Evolutionary conservation across 2,113 vertebrate genomes (phyloP).

Genomic region (Hipposideros armiger): DNA sequence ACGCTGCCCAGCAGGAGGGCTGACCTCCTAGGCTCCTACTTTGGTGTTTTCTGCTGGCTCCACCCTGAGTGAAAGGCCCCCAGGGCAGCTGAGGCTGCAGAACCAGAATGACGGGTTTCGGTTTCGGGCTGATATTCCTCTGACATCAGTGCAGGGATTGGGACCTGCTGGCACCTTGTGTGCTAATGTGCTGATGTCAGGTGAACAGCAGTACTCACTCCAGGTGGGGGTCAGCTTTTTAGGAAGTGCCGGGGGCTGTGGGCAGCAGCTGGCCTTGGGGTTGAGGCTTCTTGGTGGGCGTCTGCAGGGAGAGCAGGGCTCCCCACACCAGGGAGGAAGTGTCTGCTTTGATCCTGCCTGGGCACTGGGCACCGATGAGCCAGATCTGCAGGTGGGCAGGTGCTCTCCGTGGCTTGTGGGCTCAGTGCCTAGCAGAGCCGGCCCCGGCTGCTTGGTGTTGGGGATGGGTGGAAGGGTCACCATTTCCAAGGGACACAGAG

Average conservation of each 20-base stretch:
- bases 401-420: neutral
- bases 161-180: neutral
- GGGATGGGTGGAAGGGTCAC: neutral
- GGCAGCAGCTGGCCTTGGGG: neutral
- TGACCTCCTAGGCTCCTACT: neutral
- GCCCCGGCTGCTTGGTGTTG: neutral
- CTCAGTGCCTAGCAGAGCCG: neutral
- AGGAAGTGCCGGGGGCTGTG: neutral
- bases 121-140: neutral
- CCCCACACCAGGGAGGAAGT: neutral
- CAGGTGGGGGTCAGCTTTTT: neutral
- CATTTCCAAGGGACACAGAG: neutral
- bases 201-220: too few species aligned
- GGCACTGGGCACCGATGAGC: neutral
- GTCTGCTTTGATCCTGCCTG: neutral
- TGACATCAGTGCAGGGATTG: neutral
- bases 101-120: neutral
- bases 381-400: accelerated
- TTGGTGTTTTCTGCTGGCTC: neutral
- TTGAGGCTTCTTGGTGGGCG: neutral
- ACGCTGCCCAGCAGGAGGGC: too few species aligned
- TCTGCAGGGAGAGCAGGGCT: neutral
- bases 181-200: accelerated
- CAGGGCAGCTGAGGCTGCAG: neutral
- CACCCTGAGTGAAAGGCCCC: neutral